These are phyloP conservation scores for Enteromius fasciolatus DNA, from an alignment of 2,797 vertebrate genomes.

Conservation along the genomic window DNA sequence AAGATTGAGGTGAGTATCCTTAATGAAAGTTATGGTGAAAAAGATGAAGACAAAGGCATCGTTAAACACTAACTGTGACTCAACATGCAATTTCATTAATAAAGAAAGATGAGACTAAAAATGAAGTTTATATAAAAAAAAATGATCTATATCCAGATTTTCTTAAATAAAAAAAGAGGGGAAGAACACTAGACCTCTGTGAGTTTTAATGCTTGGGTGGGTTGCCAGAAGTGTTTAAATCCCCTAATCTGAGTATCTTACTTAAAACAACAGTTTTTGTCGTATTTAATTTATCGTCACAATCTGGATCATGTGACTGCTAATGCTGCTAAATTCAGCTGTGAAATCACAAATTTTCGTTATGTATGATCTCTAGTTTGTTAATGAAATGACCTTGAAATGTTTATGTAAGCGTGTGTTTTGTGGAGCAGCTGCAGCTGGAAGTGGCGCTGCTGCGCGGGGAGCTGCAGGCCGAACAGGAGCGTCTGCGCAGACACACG, in stretches of 20 bases:
- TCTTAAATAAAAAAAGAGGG: not conserved
- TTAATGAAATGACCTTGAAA: no score
- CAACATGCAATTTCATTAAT: not conserved
- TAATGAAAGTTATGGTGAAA: not conserved
- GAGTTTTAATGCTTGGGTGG: not conserved
- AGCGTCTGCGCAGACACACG: slow-evolving; percentile 73
- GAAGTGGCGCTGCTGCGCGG: slow-evolving; percentile 86
- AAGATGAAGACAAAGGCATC: not conserved
- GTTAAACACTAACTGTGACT: not conserved
- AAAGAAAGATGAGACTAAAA: no score
- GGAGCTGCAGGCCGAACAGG: slow-evolving; percentile 83
- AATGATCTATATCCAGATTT: no score
- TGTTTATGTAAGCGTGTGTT: not conserved
- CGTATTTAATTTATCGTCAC: not conserved
- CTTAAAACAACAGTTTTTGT: not conserved
- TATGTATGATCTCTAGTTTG: no score
- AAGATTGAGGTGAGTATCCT: slow-evolving; percentile 82
- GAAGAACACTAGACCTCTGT: not conserved
- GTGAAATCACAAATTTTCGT: no score
- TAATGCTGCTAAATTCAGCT: no score
- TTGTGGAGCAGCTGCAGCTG: slow-evolving; percentile 72
- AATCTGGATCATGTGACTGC: not conserved
- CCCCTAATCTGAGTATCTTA: not conserved
- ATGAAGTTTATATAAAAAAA: not conserved
- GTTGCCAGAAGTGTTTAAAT: not conserved